These are phyloP conservation scores for Diarsia brunnea DNA, from an alignment of 2,888 invertebrate genomes.

Conservation along the genomic window DNA sequence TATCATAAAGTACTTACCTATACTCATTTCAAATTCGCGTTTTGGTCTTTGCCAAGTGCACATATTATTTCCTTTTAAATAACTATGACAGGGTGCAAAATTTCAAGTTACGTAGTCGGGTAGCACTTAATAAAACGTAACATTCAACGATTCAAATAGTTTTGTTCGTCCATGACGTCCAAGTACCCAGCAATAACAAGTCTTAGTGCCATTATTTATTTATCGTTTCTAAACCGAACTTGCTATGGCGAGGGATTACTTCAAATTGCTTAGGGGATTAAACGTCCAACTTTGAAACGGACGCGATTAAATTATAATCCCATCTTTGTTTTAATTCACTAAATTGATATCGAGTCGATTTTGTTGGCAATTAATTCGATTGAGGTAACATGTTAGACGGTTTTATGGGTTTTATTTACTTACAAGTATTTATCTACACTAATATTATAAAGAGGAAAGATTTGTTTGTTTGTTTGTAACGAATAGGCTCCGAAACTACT, in stretches of 20 bases:
- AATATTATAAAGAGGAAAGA: too few relatives aligned
- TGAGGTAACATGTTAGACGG: neutral
- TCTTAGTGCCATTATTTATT: slow-evolving; percentile 61
- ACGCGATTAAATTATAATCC: slow-evolving; percentile 47
- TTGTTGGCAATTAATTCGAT: slow-evolving; percentile 4
- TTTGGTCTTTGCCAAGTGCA: too few relatives aligned
- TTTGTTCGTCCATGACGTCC: slow-evolving; percentile 7
- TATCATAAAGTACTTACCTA: too few relatives aligned
- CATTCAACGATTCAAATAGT: slow-evolving; percentile 23
- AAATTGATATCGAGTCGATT: slow-evolving; percentile 29
- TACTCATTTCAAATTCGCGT: too few relatives aligned
- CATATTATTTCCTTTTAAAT: too few relatives aligned
- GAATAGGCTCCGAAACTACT: too few relatives aligned
- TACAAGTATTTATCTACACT: too few relatives aligned
- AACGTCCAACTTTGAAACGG: slow-evolving; percentile 50
- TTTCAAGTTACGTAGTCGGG: neutral
- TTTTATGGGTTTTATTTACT: neutral
- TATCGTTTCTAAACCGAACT: slow-evolving; percentile 38
- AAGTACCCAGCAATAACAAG: slow-evolving; percentile 35
- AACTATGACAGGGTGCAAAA: neutral
- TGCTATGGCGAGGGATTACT: slow-evolving; percentile 54
- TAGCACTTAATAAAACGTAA: neutral
- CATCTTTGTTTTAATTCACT: slow-evolving; percentile 31
- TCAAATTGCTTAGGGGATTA: slow-evolving; percentile 62
- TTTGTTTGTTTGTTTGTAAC: too few relatives aligned